These are phyloP conservation scores for Epizoanthus stellaris DNA, from an alignment of 92 coral and sea anemone species.

Conservation along the genomic window DNA sequence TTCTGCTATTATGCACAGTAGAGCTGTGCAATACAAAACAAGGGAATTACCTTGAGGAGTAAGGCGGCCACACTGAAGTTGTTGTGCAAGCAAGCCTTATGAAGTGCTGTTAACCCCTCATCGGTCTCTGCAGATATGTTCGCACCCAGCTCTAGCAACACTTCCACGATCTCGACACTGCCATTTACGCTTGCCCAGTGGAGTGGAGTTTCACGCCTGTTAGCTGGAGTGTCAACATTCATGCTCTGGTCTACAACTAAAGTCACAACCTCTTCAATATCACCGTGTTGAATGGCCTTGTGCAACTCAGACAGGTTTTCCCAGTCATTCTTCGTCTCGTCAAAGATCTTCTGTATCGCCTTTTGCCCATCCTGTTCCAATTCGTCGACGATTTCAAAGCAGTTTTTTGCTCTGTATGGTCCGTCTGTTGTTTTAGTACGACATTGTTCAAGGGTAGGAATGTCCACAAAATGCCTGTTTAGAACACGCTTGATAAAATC, in stretches of 20 bases:
- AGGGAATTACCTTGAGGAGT: neutral
- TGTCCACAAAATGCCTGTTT: neutral
- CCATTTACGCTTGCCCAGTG: constrained; percentile 41
- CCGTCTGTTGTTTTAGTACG: neutral
- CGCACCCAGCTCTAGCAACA: neutral
- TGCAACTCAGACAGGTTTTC: constrained; percentile 16
- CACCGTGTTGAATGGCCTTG: constrained; percentile 8
- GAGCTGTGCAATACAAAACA: neutral
- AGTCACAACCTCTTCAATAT: constrained; percentile 7
- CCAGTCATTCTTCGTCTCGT: constrained; percentile 16
- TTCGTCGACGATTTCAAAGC: neutral
- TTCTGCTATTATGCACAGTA: neutral
- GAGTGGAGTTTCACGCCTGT: constrained; percentile 12
- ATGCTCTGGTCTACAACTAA: constrained; percentile 29
- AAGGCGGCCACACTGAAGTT: constrained; percentile 2
- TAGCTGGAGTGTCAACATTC: neutral
- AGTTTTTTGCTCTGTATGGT: neutral
- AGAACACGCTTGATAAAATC: neutral
- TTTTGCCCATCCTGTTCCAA: neutral
- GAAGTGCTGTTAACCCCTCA: constrained; percentile 20
- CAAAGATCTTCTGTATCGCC: neutral
- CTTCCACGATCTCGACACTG: neutral
- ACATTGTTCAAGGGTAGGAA: neutral
- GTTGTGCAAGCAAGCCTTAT: constrained; percentile 23
- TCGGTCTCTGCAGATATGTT: neutral